Evolutionary conservation across 2,113 vertebrate genomes (phyloP).

Genomic region (Benitochromis conjunctus): DNA sequence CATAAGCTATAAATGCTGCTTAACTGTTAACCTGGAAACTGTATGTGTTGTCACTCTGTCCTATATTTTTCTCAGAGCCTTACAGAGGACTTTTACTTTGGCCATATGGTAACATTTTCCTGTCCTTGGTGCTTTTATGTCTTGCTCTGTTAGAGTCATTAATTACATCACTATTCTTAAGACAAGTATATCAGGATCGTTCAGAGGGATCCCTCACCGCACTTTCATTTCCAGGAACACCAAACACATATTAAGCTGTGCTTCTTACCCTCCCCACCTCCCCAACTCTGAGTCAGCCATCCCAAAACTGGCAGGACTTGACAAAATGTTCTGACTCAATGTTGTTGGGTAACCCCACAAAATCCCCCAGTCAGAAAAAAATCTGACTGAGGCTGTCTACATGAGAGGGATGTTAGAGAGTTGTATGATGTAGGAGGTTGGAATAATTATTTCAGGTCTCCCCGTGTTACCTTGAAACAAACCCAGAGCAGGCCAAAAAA

Average conservation of each 20-base stretch:
- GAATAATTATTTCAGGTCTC: conserved; percentile 39
- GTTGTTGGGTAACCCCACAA: conserved; percentile 39
- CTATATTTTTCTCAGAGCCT: conserved; percentile 34
- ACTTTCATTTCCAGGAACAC: conserved; percentile 59
- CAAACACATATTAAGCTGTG: conserved; percentile 27
- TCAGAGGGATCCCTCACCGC: conserved; percentile 50
- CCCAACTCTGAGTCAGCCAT: conserved; percentile 8
- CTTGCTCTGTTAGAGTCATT: conserved; percentile 73
- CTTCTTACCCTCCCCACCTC: background rate
- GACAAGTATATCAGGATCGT: conserved; percentile 63
- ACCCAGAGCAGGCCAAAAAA: conserved; percentile 17
- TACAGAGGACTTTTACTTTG: conserved; percentile 54
- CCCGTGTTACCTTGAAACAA: conserved; percentile 43
- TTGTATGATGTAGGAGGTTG: conserved; percentile 33
- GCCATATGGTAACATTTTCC: conserved; percentile 75
- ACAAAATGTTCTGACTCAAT: conserved; percentile 38
- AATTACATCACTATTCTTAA: conserved; percentile 74
- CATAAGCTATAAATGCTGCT: conserved; percentile 7
- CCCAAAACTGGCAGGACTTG: conserved; percentile 38
- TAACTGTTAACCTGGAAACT: conserved; percentile 34
- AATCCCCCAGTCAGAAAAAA: conserved; percentile 26
- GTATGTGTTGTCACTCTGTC: conserved; percentile 6
- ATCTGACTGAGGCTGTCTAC: conserved; percentile 13
- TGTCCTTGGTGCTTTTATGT: conserved; percentile 56
- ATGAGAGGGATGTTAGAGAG: conserved; percentile 1